These are phyloP conservation scores for Chlorodrepanis virens DNA, from an alignment of 2,113 vertebrate species.

Conservation along the genomic window DNA sequence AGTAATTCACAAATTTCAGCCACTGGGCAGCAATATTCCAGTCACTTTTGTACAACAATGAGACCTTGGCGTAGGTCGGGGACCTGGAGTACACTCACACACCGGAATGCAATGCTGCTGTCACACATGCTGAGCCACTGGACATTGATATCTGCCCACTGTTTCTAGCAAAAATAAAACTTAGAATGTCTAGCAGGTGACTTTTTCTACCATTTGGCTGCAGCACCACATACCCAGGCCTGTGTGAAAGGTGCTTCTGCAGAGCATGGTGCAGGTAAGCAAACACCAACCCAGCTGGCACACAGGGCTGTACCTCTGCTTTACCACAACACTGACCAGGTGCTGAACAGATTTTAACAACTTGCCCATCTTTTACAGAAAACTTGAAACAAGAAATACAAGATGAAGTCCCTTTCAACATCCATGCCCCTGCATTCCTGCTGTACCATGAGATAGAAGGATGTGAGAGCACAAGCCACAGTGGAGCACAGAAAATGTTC, in stretches of 20 bases:
- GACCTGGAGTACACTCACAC: neutral
- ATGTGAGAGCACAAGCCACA: neutral
- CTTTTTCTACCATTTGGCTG: neutral
- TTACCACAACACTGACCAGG: neutral
- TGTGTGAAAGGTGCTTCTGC: neutral
- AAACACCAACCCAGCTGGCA: neutral
- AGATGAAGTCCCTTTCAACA: neutral
- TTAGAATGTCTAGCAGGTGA: neutral
- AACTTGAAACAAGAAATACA: neutral
- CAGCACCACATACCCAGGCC: neutral
- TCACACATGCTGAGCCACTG: neutral
- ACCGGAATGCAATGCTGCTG: neutral
- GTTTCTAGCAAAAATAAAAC: neutral
- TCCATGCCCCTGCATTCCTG: neutral
- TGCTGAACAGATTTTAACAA: neutral
- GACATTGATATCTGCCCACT: neutral
- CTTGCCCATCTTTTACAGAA: neutral
- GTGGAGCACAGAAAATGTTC: neutral
- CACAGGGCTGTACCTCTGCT: neutral
- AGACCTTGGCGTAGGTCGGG: fast-evolving
- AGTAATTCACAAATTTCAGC: neutral
- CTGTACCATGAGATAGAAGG: fast-evolving
- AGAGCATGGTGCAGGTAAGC: neutral
- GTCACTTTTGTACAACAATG: neutral
- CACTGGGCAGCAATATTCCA: neutral